A percentile compares a stretch with the other conserved stretches of the same genome.
These are phyloP conservation scores for Taenaris catops DNA, from an alignment of 2,888 invertebrate species.

Conservation along the genomic window DNA sequence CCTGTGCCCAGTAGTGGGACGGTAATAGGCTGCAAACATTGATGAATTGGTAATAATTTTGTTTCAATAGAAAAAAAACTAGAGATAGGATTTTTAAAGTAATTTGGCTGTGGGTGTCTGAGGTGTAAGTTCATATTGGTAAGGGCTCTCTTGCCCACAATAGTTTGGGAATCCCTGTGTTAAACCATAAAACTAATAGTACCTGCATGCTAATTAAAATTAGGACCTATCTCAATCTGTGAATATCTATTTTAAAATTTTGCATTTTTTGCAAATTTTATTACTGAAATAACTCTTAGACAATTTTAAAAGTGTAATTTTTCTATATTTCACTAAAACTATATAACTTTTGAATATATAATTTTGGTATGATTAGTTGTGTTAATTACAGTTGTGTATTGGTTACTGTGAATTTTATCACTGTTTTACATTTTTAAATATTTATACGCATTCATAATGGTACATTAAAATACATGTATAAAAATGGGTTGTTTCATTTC, in stretches of 20 bases:
- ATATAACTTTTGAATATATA: constrained; percentile 17
- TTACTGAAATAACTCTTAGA: constrained; percentile 9
- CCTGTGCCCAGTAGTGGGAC: too few species aligned
- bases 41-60: too few species aligned
- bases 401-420: constrained; percentile 79
- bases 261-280: constrained; percentile 12
- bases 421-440: constrained; percentile 81
- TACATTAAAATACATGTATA: constrained; percentile 79
- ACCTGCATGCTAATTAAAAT: constrained; percentile 52
- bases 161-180: too few species aligned
- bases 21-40: too few species aligned
- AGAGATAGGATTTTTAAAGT: too few species aligned
- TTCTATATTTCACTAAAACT: constrained; percentile 17
- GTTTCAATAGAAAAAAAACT: too few species aligned
- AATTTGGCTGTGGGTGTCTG: too few species aligned
- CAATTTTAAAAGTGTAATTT: constrained; percentile 14
- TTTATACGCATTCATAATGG: constrained; percentile 79
- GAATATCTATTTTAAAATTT: constrained; percentile 11
- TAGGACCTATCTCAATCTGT: constrained; percentile 12
- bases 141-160: too few species aligned
- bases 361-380: constrained; percentile 59
- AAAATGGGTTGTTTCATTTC: constrained; percentile 58
- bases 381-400: constrained; percentile 69
- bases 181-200: constrained; percentile 32
- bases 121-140: too few species aligned